These are phyloP conservation scores for Baronia brevicornis DNA, from an alignment of 2,888 invertebrate species.

Conservation along the genomic window DNA sequence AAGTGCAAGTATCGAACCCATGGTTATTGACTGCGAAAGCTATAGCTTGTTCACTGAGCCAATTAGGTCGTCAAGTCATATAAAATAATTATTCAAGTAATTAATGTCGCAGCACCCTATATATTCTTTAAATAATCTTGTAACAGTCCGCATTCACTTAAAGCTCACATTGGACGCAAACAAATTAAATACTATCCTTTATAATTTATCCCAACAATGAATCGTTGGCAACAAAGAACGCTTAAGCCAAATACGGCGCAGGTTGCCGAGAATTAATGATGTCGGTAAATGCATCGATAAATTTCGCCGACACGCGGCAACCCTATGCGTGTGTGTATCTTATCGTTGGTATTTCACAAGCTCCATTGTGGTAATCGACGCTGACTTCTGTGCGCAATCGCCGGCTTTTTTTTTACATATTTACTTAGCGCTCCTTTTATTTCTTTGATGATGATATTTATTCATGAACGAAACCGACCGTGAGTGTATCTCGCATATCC, in stretches of 20 bases:
- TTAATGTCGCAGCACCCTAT: no score
- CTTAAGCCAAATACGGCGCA: conserved; percentile 13
- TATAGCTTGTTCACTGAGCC: no score
- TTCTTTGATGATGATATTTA: conserved; percentile 1
- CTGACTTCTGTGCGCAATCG: conserved; percentile 30
- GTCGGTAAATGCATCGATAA: conserved; percentile 12
- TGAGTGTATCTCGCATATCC: neutral
- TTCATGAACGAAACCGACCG: neutral
- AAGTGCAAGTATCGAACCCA: no score
- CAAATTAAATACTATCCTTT: conserved; percentile 12
- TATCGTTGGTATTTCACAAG: conserved; percentile 32
- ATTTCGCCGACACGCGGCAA: conserved; percentile 15
- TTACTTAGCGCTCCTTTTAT: conserved; percentile 8
- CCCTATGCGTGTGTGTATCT: conserved; percentile 23
- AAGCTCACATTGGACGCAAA: conserved; percentile 5
- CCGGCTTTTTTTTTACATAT: conserved; percentile 19
- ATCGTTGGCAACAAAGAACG: conserved; percentile 11
- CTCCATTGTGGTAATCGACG: conserved; percentile 31
- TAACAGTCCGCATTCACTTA: neutral
- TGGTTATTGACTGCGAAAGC: no score
- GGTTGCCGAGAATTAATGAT: conserved; percentile 6
- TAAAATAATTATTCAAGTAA: no score
- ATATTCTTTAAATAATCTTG: no score
- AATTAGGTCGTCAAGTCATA: no score
- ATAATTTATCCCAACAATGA: conserved; percentile 12